These are phyloP conservation scores for Greenwoodochromis staneri DNA, from an alignment of 2,113 vertebrate species.

Conservation along the genomic window DNA sequence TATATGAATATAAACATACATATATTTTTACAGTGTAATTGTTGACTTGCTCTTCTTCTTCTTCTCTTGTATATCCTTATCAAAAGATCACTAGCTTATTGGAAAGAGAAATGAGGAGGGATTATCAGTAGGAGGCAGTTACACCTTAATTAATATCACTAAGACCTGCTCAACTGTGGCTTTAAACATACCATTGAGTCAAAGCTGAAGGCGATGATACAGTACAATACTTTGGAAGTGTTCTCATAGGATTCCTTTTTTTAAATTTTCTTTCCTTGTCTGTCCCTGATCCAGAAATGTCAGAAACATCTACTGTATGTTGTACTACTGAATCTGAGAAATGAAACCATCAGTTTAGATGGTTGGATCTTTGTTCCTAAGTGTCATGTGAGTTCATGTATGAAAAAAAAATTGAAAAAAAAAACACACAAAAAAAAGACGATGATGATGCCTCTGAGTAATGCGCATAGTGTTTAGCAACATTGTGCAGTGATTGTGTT, in stretches of 20 bases:
- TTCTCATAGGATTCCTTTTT: slow-evolving; percentile 39
- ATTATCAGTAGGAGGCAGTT: slow-evolving; percentile 54
- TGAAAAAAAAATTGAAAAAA: neutral
- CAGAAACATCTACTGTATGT: slow-evolving; percentile 40
- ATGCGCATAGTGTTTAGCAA: slow-evolving; percentile 58
- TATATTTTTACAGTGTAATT: slow-evolving; percentile 82
- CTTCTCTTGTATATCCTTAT: slow-evolving; percentile 70
- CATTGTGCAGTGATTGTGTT: slow-evolving; percentile 64
- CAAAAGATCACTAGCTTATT: slow-evolving; percentile 57
- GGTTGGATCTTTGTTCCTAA: slow-evolving; percentile 48
- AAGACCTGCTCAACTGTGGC: slow-evolving; percentile 74
- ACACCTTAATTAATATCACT: slow-evolving; percentile 41
- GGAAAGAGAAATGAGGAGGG: slow-evolving; percentile 54
- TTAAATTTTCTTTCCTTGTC: neutral
- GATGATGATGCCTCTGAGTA: slow-evolving; percentile 45
- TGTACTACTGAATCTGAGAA: slow-evolving; percentile 43
- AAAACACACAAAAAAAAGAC: neutral
- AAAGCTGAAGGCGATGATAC: slow-evolving; percentile 33
- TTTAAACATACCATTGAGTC: slow-evolving; percentile 58
- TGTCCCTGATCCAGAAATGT: slow-evolving; percentile 44
- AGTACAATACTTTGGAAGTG: slow-evolving; percentile 17
- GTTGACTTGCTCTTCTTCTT: slow-evolving; percentile 70
- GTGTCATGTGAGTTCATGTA: slow-evolving; percentile 62
- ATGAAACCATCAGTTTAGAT: slow-evolving; percentile 41
- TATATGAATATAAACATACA: slow-evolving; percentile 77